Evolutionary conservation across 2,888 invertebrate species (phyloP).

Genomic region (Dryocosmus kuriphilus): DNA sequence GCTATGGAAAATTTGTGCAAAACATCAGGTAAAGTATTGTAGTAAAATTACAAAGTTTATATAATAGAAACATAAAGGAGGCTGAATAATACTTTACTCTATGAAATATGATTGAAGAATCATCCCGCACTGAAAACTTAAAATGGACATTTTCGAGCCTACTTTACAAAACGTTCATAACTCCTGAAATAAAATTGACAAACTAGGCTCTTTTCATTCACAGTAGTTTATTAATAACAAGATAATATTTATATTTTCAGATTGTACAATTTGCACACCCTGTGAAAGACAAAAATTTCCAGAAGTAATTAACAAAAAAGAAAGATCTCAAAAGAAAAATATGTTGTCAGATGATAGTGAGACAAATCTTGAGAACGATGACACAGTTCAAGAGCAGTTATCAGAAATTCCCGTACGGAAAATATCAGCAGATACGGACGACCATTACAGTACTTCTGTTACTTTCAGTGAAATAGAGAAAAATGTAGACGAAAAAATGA

Average conservation of each 20-base stretch:
- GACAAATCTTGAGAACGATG: conserved; percentile 53
- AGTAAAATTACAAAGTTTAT: too few relatives aligned
- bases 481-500: conserved; percentile 50
- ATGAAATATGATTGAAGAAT: too few relatives aligned
- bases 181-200: too few relatives aligned
- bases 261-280: conserved; percentile 68
- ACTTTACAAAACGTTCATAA: too few relatives aligned
- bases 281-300: conserved; percentile 62
- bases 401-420: conserved; percentile 54
- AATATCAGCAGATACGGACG: conserved; percentile 49
- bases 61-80: too few relatives aligned
- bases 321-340: conserved; percentile 67
- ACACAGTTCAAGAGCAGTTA: conserved; percentile 52
- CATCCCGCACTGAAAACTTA: too few relatives aligned
- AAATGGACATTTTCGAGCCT: too few relatives aligned
- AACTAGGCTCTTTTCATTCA: too few relatives aligned
- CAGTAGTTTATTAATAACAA: too few relatives aligned
- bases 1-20: conserved; percentile 71
- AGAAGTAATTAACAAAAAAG: conserved; percentile 70
- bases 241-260: conserved; percentile 57
- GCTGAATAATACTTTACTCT: too few relatives aligned
- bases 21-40: conserved; percentile 65
- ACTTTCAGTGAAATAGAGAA: conserved; percentile 44
- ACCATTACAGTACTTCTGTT: conserved; percentile 50
- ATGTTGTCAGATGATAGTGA: conserved; percentile 59